Percentiles rank a stretch among this genome's conserved stretches.
Evolutionary conservation across 2,888 invertebrate species (phyloP).

Genomic region (Pseudolycoriella hygida): DNA sequence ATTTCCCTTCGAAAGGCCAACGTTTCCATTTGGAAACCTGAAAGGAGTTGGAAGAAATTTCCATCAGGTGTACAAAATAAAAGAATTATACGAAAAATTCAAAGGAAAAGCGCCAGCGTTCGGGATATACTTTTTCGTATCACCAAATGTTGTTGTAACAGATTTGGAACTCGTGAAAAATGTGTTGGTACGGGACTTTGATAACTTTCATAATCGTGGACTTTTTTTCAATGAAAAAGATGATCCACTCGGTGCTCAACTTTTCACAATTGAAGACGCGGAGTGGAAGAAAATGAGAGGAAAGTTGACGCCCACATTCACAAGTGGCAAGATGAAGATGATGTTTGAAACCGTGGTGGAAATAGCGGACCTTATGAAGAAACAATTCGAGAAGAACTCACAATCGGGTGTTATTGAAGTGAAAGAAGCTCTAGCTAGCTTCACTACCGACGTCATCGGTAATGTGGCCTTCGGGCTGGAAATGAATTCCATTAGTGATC

Average conservation of each 20-base stretch:
- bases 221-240: slow-evolving; percentile 13
- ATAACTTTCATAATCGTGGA: slow-evolving; percentile 10
- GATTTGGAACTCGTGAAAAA: not conserved
- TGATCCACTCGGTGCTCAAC: slow-evolving; percentile 15
- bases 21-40: not conserved
- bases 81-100: not conserved
- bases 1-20: not conserved
- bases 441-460: slow-evolving; percentile 14
- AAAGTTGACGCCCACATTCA: slow-evolving; percentile 8
- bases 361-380: not conserved
- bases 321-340: slow-evolving; percentile 8
- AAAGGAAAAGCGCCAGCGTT: too few relatives aligned
- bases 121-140: slow-evolving; percentile 4
- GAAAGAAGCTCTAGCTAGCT: slow-evolving; percentile 9
- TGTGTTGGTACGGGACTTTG: slow-evolving; percentile 8
- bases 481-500: slow-evolving; percentile 36
- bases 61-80: not conserved
- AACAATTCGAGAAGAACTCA: slow-evolving; percentile 10
- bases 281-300: slow-evolving; percentile 16
- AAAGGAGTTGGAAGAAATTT: not conserved
- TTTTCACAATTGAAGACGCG: slow-evolving; percentile 16
- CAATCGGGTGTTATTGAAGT: slow-evolving; percentile 8
- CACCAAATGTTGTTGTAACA: not conserved
- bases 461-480: slow-evolving; percentile 43
- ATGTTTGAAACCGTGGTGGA: slow-evolving; percentile 6